Conservation (phyloP, 2,797 vertebrate genomes). For the Dromococcyx pavoninus region DNA sequence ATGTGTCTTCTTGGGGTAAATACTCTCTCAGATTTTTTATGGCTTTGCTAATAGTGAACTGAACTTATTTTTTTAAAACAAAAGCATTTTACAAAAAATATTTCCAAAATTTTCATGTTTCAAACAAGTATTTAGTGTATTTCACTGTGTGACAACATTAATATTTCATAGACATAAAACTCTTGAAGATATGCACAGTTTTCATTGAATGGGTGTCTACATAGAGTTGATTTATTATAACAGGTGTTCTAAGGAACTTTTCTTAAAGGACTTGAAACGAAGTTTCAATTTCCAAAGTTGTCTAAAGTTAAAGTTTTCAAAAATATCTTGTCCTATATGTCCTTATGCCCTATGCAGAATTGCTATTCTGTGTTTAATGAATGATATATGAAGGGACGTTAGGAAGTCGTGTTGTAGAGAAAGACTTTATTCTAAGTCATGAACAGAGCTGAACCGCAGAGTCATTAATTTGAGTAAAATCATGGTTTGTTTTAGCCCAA, state of each 20-base stretch:
- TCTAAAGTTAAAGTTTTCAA: not conserved
- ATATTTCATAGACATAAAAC: not conserved
- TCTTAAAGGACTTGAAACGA: not conserved
- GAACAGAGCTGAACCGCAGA: slow-evolving; percentile 54
- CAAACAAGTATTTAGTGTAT: not conserved
- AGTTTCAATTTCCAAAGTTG: not conserved
- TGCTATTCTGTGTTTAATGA: slow-evolving; percentile 55
- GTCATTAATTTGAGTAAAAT: slow-evolving; percentile 76
- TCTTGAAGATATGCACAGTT: not conserved
- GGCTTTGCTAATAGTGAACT: not conserved
- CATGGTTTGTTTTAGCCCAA: slow-evolving; percentile 61
- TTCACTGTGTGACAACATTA: not conserved
- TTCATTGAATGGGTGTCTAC: not conserved
- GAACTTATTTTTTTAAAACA: not conserved
- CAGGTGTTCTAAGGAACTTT: not conserved
- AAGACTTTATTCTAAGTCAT: slow-evolving; percentile 72
- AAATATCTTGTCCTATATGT: slow-evolving; percentile 1
- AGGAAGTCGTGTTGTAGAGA: slow-evolving; percentile 67
- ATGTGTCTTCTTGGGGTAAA: not conserved
- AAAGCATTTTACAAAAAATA: not conserved
- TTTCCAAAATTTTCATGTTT: not conserved
- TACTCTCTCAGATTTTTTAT: not conserved
- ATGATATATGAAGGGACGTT: slow-evolving; percentile 64
- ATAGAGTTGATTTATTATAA: not conserved
- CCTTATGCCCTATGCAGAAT: slow-evolving; percentile 49